These are phyloP conservation scores for Calameuta filiformis DNA, from an alignment of 2,888 invertebrate genomes.

Conservation along the genomic window DNA sequence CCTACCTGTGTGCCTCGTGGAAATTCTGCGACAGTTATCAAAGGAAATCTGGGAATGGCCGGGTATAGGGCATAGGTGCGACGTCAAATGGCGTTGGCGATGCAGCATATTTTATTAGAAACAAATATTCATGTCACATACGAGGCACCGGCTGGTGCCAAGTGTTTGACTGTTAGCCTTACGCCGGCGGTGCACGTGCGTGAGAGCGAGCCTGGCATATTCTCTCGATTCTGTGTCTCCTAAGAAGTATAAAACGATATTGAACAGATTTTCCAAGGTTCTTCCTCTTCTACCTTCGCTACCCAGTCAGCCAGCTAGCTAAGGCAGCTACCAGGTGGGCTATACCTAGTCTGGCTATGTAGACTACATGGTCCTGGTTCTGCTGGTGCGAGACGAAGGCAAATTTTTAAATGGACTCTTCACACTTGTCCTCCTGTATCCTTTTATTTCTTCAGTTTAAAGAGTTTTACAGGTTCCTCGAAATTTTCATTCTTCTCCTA, in stretches of 20 bases:
- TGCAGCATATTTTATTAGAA: slow-evolving; percentile 65
- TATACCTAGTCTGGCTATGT: background rate
- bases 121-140: slow-evolving; percentile 67
- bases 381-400: background rate
- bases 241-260: slow-evolving; percentile 61
- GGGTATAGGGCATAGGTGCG: slow-evolving; percentile 13
- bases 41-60: background rate
- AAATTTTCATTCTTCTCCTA: background rate
- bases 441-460: background rate
- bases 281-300: slow-evolving; percentile 20
- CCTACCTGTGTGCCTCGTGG: background rate
- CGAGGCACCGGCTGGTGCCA: slow-evolving; percentile 65
- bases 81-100: slow-evolving; percentile 56
- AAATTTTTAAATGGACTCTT: background rate
- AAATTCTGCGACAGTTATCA: background rate
- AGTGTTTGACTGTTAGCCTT: slow-evolving; percentile 65
- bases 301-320: background rate
- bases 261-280: slow-evolving; percentile 40
- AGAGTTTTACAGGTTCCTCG: background rate
- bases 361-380: background rate
- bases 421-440: background rate
- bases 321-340: background rate
- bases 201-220: slow-evolving; percentile 39
- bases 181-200: slow-evolving; percentile 55
- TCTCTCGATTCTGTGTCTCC: slow-evolving; percentile 37